Evolutionary conservation across 1,140 invertebrate genomes (phyloP).

Genomic region (Agrilus planipennis): DNA sequence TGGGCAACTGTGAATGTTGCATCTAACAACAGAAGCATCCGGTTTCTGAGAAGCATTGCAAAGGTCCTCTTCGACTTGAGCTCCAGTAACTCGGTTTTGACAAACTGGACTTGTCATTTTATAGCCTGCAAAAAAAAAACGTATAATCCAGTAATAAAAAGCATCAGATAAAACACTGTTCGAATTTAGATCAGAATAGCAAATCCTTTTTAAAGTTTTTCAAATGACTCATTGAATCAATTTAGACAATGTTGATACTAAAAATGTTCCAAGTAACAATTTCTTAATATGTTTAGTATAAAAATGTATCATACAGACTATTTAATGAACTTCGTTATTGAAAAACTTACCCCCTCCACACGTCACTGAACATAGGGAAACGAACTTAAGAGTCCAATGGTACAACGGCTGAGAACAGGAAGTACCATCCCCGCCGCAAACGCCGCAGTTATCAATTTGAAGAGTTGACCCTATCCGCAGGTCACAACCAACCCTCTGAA

Average conservation of each 20-base stretch:
- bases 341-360: slow-evolving; percentile 78
- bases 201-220: too few species aligned
- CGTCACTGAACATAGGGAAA: slow-evolving; percentile 72
- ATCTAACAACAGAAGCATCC: slow-evolving; percentile 59
- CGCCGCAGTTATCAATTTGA: slow-evolving; percentile 76
- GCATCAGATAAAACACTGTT: too few species aligned
- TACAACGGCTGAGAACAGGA: slow-evolving; percentile 66
- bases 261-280: too few species aligned
- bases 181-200: too few species aligned
- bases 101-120: slow-evolving; percentile 72
- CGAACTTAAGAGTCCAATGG: slow-evolving; percentile 70
- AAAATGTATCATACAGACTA: too few species aligned
- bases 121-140: slow-evolving; percentile 49
- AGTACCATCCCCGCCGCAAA: slow-evolving; percentile 81
- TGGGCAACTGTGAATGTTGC: slow-evolving; percentile 75
- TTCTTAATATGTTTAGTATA: too few species aligned
- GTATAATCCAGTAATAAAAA: too few species aligned
- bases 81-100: slow-evolving; percentile 56
- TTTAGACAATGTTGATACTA: too few species aligned
- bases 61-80: slow-evolving; percentile 61
- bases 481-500: slow-evolving; percentile 83
- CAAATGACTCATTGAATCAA: too few species aligned
- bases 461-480: slow-evolving; percentile 71
- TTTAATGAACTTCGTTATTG: slow-evolving; percentile 2
- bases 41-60: slow-evolving; percentile 68